Conservation (phyloP, 2,888 invertebrate genomes). For the Temnothorax unifasciatus region DNA sequence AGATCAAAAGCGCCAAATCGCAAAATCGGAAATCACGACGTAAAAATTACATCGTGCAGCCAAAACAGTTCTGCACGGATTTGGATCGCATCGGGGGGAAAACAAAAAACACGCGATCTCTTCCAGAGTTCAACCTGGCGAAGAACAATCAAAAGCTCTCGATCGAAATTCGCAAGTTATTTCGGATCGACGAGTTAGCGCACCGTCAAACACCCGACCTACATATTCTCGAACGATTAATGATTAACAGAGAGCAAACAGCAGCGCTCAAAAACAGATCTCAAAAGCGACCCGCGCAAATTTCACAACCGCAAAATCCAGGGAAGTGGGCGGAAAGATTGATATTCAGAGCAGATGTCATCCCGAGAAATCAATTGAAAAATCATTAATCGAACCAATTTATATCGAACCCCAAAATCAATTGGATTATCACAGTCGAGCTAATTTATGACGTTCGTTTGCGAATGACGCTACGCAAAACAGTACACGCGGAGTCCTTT, state of each 20-base stretch:
- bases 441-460: conserved; percentile 27
- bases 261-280: conserved; percentile 28
- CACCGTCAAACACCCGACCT: conserved; percentile 23
- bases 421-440: neutral
- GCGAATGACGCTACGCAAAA: conserved; percentile 41
- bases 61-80: conserved; percentile 1
- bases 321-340: conserved; percentile 16
- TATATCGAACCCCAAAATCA: neutral
- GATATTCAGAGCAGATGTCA: conserved; percentile 30
- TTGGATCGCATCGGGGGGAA: neutral
- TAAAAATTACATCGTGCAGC: conserved; percentile 36
- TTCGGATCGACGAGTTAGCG: conserved; percentile 51
- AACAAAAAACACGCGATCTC: neutral
- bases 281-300: conserved; percentile 15
- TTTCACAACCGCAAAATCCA: conserved; percentile 22
- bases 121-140: neutral
- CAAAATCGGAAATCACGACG: conserved; percentile 29
- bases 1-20: conserved; percentile 52
- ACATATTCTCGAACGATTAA: conserved; percentile 4
- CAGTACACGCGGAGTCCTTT: conserved; percentile 48
- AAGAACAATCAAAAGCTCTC: conserved; percentile 19
- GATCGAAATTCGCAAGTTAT: conserved; percentile 49
- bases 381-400: conserved; percentile 27
- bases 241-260: conserved; percentile 24
- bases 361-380: conserved; percentile 6